Evolutionary conservation across 2,888 invertebrate genomes (phyloP).

Genomic region (Isoperla grammatica): DNA sequence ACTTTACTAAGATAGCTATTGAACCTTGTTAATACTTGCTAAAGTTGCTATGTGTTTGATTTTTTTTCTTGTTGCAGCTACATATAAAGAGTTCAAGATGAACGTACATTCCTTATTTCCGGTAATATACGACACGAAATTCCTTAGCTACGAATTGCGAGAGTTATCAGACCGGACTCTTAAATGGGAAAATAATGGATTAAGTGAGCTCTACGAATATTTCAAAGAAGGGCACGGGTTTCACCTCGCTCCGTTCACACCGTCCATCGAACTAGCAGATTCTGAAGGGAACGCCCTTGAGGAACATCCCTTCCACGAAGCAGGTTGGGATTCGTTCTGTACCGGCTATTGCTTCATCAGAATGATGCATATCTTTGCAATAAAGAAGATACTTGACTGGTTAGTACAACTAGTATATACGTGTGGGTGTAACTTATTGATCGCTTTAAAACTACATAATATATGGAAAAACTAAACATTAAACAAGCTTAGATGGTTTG

Average conservation of each 20-base stretch:
- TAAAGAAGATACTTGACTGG: conserved; percentile 45
- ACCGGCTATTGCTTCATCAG: conserved; percentile 67
- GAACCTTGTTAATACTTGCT: no score
- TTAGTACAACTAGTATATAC: conserved; percentile 36
- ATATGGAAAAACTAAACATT: no score
- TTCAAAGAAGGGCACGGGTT: conserved; percentile 49
- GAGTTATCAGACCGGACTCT: conserved; percentile 41
- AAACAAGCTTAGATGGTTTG: no score
- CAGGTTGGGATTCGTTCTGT: conserved; percentile 79
- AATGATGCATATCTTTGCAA: conserved; percentile 56
- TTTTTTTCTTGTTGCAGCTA: conserved; percentile 40
- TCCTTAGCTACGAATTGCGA: conserved; percentile 53
- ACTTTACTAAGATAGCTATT: no score
- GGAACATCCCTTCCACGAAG: conserved; percentile 54
- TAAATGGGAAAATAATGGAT: conserved; percentile 49
- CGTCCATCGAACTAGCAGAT: conserved; percentile 39
- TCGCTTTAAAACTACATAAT: no score
- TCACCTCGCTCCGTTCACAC: conserved; percentile 42
- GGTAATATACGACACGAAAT: conserved; percentile 66
- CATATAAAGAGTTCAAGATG: conserved; percentile 59
- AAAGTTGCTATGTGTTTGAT: no score
- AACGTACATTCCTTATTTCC: conserved; percentile 59
- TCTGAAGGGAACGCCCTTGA: conserved; percentile 27
- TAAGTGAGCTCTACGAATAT: conserved; percentile 55
- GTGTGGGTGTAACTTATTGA: no score